These are phyloP conservation scores for Atlantisia rogersi DNA, from an alignment of 2,113 vertebrate genomes.

Conservation along the genomic window DNA sequence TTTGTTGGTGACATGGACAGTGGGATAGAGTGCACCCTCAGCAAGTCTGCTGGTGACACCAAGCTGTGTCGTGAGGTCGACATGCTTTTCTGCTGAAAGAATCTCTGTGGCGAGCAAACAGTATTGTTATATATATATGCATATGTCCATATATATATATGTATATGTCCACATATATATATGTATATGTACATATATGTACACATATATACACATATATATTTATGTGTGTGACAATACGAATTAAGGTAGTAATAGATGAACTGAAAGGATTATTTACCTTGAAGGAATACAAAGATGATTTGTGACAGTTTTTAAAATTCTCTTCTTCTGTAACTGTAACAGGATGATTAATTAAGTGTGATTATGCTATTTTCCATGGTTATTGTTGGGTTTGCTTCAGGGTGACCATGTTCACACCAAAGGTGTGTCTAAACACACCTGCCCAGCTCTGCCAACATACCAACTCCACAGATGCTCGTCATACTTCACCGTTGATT, in stretches of 20 bases:
- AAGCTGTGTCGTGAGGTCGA: background rate
- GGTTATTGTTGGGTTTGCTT: background rate
- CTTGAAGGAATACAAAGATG: background rate
- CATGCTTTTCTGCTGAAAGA: background rate
- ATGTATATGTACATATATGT: background rate
- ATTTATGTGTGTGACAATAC: background rate
- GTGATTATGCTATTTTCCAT: background rate
- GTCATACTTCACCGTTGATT: background rate
- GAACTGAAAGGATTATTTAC: background rate
- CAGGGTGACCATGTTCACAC: background rate
- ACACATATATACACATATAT: background rate
- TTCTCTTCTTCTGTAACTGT: background rate
- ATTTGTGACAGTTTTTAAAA: background rate
- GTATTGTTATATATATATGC: background rate
- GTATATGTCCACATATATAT: background rate
- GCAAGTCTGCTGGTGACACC: too few species aligned
- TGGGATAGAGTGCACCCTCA: too few species aligned
- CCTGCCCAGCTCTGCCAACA: background rate
- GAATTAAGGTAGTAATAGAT: background rate
- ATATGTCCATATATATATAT: background rate
- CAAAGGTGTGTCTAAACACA: background rate
- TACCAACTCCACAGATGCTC: background rate
- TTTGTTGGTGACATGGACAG: too few species aligned
- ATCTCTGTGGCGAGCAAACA: background rate
- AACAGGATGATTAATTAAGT: background rate